phyloP scores from a whole-genome alignment of 1,140 invertebrate species.

The Zaprionus gabonicus region DNA sequence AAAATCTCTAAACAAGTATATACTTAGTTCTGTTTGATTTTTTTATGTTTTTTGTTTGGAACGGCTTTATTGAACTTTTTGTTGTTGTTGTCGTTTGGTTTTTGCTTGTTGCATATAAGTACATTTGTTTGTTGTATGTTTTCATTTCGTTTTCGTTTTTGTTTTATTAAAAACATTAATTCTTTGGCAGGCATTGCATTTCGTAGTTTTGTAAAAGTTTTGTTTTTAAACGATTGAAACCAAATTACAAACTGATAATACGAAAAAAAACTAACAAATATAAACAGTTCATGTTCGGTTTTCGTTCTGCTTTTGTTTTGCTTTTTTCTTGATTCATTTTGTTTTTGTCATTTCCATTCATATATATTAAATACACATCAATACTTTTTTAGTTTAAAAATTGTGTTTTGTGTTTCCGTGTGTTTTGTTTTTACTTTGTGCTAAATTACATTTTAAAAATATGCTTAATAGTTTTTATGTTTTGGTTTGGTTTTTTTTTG shows the following conservation, averaged over 20 bases:
- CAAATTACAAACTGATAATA: slow-evolving; percentile 44
- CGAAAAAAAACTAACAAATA: slow-evolving; percentile 29
- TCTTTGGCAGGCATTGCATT: slow-evolving; percentile 84
- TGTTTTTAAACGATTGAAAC: slow-evolving; percentile 60
- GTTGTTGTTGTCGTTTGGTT: slow-evolving; percentile 69
- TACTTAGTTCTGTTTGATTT: slow-evolving; percentile 59
- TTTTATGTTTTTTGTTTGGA: slow-evolving; percentile 72
- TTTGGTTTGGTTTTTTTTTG: slow-evolving; percentile 46
- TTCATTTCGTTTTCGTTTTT: slow-evolving; percentile 58
- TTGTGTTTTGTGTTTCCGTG: slow-evolving; percentile 52
- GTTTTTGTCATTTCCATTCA: slow-evolving; percentile 47
- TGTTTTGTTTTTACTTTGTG: slow-evolving; percentile 67
- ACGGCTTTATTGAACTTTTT: slow-evolving; percentile 84
- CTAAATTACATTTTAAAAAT: slow-evolving; percentile 83
- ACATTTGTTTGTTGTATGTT: slow-evolving; percentile 60
- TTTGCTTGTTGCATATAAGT: slow-evolving; percentile 69
- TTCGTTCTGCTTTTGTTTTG: slow-evolving; percentile 49
- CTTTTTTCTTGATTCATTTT: slow-evolving; percentile 36
- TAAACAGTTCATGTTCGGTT: slow-evolving; percentile 29
- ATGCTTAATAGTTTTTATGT: slow-evolving; percentile 66
- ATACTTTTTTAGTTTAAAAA: slow-evolving; percentile 81
- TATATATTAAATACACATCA: slow-evolving; percentile 82
- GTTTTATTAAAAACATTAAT: slow-evolving; percentile 76
- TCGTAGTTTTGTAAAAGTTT: slow-evolving; percentile 83
- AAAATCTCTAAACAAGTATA: slow-evolving; percentile 72